Conservation (phyloP, 2,113 vertebrate genomes). For the Otocyon megalotis region DNA sequence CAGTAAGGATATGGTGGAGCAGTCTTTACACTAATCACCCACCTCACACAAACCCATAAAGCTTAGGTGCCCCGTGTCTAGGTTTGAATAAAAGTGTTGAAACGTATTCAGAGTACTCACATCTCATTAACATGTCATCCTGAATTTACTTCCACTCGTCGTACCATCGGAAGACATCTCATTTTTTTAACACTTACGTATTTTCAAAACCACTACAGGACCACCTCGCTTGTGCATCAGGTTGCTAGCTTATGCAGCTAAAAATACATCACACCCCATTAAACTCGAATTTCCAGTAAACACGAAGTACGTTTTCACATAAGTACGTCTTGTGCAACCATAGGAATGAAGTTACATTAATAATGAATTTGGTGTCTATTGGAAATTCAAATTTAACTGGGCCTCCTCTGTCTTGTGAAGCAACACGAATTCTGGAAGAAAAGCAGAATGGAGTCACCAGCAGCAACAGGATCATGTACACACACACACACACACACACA, state of each 20-base stretch:
- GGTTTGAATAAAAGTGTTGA: not conserved
- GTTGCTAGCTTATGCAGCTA: not conserved
- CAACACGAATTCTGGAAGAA: not conserved
- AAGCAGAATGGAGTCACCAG: not conserved
- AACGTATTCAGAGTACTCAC: not conserved
- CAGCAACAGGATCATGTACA: not conserved
- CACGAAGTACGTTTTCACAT: not conserved
- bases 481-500: not conserved
- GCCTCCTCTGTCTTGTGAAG: not conserved
- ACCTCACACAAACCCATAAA: not conserved
- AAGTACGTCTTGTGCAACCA: not conserved
- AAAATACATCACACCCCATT: not conserved
- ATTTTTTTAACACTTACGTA: no score
- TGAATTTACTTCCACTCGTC: not conserved
- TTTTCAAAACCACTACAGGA: not conserved
- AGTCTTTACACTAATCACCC: not conserved
- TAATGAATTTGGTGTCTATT: no score
- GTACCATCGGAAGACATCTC: not conserved
- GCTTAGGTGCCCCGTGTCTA: rapidly evolving
- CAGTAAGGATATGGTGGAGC: rapidly evolving
- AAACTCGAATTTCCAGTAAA: no score
- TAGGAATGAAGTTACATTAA: not conserved
- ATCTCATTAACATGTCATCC: not conserved
- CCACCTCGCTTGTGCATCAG: no score
- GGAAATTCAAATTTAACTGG: not conserved